phyloP scores from a whole-genome alignment of 2,113 vertebrate species.

The Nycticryphes semicollaris region DNA sequence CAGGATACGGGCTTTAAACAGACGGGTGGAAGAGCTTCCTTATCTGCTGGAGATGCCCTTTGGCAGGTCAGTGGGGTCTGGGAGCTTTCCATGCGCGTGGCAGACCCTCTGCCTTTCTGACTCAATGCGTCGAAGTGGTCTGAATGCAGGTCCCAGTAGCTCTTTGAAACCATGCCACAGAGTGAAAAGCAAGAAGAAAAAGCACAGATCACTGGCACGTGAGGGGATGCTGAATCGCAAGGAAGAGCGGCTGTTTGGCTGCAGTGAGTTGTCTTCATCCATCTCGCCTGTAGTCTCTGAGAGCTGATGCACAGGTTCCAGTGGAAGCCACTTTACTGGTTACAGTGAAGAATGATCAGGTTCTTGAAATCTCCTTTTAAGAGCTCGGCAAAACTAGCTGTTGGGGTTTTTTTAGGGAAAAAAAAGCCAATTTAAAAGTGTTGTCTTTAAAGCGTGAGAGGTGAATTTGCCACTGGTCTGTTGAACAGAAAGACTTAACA shows the following conservation, averaged over 20 bases:
- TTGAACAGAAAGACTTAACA: not conserved
- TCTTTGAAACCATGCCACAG: no score
- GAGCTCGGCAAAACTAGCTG: not conserved
- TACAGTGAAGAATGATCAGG: not conserved
- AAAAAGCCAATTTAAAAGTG: accelerated
- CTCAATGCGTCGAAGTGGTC: accelerated
- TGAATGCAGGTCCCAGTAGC: not conserved
- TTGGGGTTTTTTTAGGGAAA: accelerated
- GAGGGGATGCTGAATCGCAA: not conserved
- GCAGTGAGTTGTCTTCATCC: not conserved
- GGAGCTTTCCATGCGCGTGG: not conserved
- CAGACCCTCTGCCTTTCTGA: not conserved
- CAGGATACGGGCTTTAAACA: accelerated
- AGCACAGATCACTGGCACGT: accelerated
- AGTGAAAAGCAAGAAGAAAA: not conserved
- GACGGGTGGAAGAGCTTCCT: not conserved
- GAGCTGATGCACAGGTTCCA: not conserved
- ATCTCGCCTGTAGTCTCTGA: not conserved
- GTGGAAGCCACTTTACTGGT: not conserved
- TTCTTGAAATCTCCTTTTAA: not conserved
- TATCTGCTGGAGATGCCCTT: not conserved
- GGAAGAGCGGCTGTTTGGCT: not conserved
- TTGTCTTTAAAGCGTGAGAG: not conserved
- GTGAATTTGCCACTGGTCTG: not conserved
- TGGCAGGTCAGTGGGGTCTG: not conserved